Evolutionary conservation across 2,888 invertebrate genomes (phyloP), one percentile per base, ranked within the genome.

Genomic region (Willowsia nigromaculata): DNA sequence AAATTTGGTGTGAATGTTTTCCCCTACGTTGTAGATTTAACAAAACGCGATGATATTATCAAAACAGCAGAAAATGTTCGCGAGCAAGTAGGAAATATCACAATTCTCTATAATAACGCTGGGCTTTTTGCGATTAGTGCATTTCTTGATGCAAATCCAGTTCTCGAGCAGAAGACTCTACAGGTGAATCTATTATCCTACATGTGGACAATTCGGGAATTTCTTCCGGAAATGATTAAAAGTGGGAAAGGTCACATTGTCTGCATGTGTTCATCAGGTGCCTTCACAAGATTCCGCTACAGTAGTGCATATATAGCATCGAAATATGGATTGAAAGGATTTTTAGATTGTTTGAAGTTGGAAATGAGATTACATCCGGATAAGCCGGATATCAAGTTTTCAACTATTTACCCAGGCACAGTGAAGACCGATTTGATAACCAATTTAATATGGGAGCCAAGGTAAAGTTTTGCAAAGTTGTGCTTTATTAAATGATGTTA

Each of bases 51-150:
- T 30, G 94, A 95, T 93, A 93, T 94, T 85, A 47, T 82, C 53
- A 80, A 62, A 18, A 56, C 71, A n/a, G 85, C 91, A 0, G 81
- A 80, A 18, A 94, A 91, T 94, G 96, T 13, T 94, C 37, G 43
- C 4, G 3, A 13, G 18, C 95, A 95, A 74, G 92, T 95, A 37
- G 95, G 95, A n/a, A 94, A 94, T 93, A 94, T 95, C 13, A 95
- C 95, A 82, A 95, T 96, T 95, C 92, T 96, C 76, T 95, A 96
- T 90, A 97, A 97, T 94, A 97, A 97, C 94, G 97, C 97, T 0
- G 97, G 97, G 6, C 96, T 97, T n/a, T 5, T 62, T 0, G 9
- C 13, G 7, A 22, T 25, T 7, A 37, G 37, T 9, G 13, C 13
- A 11, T 83, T 88, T n/a, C 33, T 88, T 18, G 76, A 93, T 0